Percentiles rank a stretch among this genome's conserved stretches.
Conservation (phyloP, 2,888 invertebrate genomes). For the Baccha elongata region DNA sequence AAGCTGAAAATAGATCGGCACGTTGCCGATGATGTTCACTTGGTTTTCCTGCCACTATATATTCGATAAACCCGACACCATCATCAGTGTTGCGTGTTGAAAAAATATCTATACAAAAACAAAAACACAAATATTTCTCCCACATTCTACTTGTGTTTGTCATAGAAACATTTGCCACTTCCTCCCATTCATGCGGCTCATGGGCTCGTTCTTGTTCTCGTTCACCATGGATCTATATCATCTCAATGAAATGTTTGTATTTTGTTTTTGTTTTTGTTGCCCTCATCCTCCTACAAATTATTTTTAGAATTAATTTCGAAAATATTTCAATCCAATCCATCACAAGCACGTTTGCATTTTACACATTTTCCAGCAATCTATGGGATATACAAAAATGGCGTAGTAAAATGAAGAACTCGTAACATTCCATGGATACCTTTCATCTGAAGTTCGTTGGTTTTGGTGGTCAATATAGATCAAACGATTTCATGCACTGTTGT, state of each 20-base stretch:
- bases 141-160: slow-evolving; percentile 38
- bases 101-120: slow-evolving; percentile 28
- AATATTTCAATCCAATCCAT: slow-evolving; percentile 33
- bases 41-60: neutral
- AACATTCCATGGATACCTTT: slow-evolving; percentile 28
- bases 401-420: neutral
- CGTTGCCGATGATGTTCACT: slow-evolving; percentile 1
- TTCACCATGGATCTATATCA: slow-evolving; percentile 5
- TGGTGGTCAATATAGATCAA: slow-evolving; percentile 56
- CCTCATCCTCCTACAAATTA: slow-evolving; percentile 7
- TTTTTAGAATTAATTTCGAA: slow-evolving; percentile 43
- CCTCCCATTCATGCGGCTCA: slow-evolving; percentile 29
- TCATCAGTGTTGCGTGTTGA: slow-evolving; percentile 3
- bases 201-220: neutral
- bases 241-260: slow-evolving; percentile 23
- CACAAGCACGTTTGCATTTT: slow-evolving; percentile 34
- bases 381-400: neutral
- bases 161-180: slow-evolving; percentile 25
- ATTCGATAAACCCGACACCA: slow-evolving; percentile 5
- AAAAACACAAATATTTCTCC: slow-evolving; percentile 26
- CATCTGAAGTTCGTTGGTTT: slow-evolving; percentile 37
- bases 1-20: slow-evolving; percentile 15
- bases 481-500: slow-evolving; percentile 52
- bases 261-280: neutral
- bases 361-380: neutral